Evolutionary conservation across 2,888 invertebrate genomes (phyloP).

Genomic region (Pachliopta kotzebuea): DNA sequence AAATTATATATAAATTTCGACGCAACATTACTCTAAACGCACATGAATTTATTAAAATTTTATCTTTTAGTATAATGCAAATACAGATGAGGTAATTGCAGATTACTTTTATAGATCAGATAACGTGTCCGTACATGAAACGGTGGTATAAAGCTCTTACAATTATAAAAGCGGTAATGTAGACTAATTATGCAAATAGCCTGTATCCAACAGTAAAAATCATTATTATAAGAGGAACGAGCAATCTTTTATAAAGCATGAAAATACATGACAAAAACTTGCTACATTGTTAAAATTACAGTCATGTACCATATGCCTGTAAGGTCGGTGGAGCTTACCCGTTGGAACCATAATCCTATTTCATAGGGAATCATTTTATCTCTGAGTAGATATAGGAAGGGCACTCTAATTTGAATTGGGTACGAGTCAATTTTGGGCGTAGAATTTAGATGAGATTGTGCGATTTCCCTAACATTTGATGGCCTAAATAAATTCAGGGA

Average conservation of each 20-base stretch:
- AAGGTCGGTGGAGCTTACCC: neutral
- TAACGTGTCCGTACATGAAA: no score
- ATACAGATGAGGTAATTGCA: no score
- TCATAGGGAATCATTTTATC: neutral
- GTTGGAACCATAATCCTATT: neutral
- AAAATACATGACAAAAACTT: neutral
- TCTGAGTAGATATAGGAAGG: neutral
- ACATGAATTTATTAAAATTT: no score
- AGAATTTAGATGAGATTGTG: constrained; percentile 6
- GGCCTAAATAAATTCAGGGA: neutral
- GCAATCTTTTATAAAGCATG: neutral
- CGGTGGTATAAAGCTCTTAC: no score
- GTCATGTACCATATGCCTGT: neutral
- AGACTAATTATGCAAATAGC: no score
- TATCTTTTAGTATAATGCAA: no score
- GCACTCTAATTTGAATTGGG: constrained; percentile 8
- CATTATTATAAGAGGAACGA: neutral
- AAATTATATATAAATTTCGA: no score
- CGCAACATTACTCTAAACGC: no score
- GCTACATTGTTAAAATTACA: neutral
- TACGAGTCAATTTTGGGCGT: constrained; percentile 7
- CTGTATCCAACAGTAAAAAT: neutral
- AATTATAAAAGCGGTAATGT: no score
- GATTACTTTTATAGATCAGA: no score
- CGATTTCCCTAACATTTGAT: constrained; percentile 1